Evolutionary conservation across 2,797 vertebrate genomes (phyloP).

Genomic region (Euphonia xanthogaster): DNA sequence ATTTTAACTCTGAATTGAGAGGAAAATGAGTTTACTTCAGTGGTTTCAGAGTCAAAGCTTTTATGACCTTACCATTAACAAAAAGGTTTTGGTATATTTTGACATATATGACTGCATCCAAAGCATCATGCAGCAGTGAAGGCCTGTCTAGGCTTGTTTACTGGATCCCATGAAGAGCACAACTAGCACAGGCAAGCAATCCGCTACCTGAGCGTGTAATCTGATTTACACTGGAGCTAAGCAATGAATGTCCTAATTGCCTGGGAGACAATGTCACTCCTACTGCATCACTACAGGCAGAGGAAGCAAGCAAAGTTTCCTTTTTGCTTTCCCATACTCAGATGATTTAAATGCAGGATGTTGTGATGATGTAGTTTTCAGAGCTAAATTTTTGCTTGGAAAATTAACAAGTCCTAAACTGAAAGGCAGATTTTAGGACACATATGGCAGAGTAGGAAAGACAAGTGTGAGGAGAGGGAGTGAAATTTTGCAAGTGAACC

Average conservation of each 20-base stretch:
- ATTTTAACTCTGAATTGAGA: not conserved
- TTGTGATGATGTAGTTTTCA: not conserved
- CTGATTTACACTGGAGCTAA: not conserved
- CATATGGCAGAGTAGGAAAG: constrained; percentile 55
- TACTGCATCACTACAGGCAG: not conserved
- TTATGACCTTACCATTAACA: not conserved
- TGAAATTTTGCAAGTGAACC: constrained; percentile 60
- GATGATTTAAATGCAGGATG: not conserved
- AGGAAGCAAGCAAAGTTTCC: not conserved
- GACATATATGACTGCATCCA: not conserved
- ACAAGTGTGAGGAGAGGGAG: constrained; percentile 59
- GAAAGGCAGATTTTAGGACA: constrained; percentile 63
- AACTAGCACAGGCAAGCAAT: not conserved
- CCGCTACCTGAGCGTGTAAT: not conserved
- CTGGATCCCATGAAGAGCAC: not conserved
- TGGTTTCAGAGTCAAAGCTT: not conserved
- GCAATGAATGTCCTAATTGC: not conserved
- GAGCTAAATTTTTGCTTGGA: constrained; percentile 21
- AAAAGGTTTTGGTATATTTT: not conserved
- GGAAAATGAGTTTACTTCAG: not conserved
- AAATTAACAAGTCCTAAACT: constrained; percentile 48
- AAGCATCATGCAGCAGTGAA: not conserved
- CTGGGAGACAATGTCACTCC: not conserved
- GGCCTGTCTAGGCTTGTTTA: not conserved
- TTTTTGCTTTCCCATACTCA: not conserved